Conservation (phyloP, 2,797 vertebrate species). For the Scolopax bukidnonensis region DNA sequence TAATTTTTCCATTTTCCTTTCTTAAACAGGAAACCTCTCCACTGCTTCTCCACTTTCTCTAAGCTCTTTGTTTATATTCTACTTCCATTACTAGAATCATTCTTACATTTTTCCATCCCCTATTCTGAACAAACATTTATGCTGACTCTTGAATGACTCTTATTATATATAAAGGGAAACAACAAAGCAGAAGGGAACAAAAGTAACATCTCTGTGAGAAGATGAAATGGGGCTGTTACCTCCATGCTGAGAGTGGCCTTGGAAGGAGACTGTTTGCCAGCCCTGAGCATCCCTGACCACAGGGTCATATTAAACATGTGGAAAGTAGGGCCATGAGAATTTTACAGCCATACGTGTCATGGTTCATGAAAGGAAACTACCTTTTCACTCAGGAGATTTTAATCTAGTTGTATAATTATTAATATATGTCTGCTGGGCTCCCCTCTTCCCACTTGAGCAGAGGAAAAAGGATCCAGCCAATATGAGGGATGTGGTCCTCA, state of each 20-base stretch:
- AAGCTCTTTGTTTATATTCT: slow-evolving; percentile 66
- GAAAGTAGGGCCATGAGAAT: neutral
- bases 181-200: slow-evolving; percentile 37
- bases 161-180: slow-evolving; percentile 9
- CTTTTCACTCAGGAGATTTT: neutral
- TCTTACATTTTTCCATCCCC: slow-evolving; percentile 63
- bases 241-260: neutral
- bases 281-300: neutral
- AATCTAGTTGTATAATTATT: neutral
- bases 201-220: neutral
- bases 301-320: neutral
- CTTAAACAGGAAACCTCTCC: slow-evolving; percentile 69
- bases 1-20: slow-evolving; percentile 67
- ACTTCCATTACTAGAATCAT: slow-evolving; percentile 66
- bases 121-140: slow-evolving; percentile 63
- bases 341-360: neutral
- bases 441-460: neutral
- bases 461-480: neutral
- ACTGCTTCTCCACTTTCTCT: slow-evolving; percentile 61
- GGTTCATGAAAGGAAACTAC: neutral
- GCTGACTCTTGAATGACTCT: neutral
- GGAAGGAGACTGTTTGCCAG: neutral
- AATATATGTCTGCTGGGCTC: neutral
- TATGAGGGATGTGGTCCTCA: neutral
- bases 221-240: neutral